Evolutionary conservation across 2,888 invertebrate genomes (phyloP), one percentile per base, ranked within the genome.

Genomic region (Trissoscelio sp.): DNA sequence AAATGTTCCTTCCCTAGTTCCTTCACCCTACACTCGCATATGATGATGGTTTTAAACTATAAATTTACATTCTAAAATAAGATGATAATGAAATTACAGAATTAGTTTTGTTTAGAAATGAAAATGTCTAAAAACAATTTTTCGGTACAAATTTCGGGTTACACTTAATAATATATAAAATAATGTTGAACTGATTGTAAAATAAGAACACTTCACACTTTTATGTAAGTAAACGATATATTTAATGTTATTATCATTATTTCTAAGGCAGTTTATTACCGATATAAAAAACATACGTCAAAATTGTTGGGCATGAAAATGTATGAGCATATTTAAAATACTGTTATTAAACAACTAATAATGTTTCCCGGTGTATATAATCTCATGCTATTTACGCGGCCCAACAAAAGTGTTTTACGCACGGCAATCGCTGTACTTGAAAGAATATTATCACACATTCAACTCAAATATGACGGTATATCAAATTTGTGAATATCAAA

Each of bases 201-300:
- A 48, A n/a, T 28, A 53, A 55, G 12, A 39, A 39, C 3, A 24
- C 4, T 16, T 11, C 28, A 12, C 3, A 31, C n/a, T 46, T 5
- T 48, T n/a, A 69, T 86, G 88, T 90, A 91, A 90, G 90, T 91
- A 91, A 91, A 91, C 89, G 89, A 89, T 89, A 89, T 90, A 88
- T 90, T 91, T 90, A 90, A 88, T 89, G 87, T 90, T 90, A 91
- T 88, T 86, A 80, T 89, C 37, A 51, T 69, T 89, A 90, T 88
- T 87, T 84, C 88, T 90, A 91, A 90, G 90, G 89, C 91, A 91
- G n/a, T 89, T 89, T 90, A 88, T 89, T 90, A 90, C 88, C 88
- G 82, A 90, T 91, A 91, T 90, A 90, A 91, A 90, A 77, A 78
- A 46, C 87, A 87, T 90, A 90, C 88, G 87, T 88, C 88, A 88